Base-by-base conservation (phyloP, 1,140 invertebrate species). In the Leptopilina boulardi region DNA sequence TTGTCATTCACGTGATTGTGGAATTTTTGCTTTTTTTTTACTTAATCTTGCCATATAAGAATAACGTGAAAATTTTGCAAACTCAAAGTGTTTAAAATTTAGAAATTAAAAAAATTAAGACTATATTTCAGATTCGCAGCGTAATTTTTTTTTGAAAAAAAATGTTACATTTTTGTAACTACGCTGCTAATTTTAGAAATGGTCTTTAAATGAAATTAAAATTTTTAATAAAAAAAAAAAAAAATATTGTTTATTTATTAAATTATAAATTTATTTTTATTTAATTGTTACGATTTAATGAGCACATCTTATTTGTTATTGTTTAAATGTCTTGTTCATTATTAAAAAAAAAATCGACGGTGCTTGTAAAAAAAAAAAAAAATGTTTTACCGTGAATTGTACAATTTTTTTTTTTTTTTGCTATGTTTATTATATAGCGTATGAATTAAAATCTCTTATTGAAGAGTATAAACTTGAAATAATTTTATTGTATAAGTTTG, bases 21-120 rank as follows among this genome's bases (percentile, higher is more conserved):
- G 11, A 66, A 26, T 26, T 66, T 66, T n/a, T n/a, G n/a, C n/a
- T n/a, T n/a, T n/a, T 66, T 38, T 9, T 38, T 38, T 9, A 38
- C 59, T 66, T 23, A 30, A 66, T 66, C 26, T 66, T 66, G 23
- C 59, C 59, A 66, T 66, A 38, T n/a, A 66, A 59, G 21, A 34
- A 30, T 66, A 15, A 6, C 26, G 59, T n/a, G 59, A 66, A 66
- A 66, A 23, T 30, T 30, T 8, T 30, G 21, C 19, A 59, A 30
- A 9, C 23, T 66, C 6, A 13, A 47, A 47, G 1, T 6, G 8
- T 8, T 51, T 18, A 15, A 51, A 51, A 51, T 8, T 51, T 51
- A 47, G 11, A 51, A 18, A 51, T 51, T 47, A 15, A 47, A 47
- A 15, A 47, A 47, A 47, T 42, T 15, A 42, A 42, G 41, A 42